A percentile compares a stretch with the other conserved stretches of the same genome.
Evolutionary conservation across 2,113 vertebrate species (phyloP).

Genomic region (Antidorcas marsupialis): DNA sequence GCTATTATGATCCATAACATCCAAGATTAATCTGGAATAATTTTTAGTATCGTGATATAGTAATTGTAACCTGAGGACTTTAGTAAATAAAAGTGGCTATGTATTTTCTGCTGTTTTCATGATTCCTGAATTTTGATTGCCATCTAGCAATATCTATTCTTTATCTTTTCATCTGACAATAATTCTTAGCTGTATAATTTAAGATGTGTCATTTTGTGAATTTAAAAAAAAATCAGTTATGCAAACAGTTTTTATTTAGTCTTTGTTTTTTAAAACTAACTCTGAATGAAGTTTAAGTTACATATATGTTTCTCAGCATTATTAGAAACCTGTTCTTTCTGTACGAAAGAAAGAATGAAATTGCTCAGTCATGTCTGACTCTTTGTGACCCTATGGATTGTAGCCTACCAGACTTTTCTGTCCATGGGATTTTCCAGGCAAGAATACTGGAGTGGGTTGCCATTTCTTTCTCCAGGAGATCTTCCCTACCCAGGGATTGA

Average conservation of each 20-base stretch:
- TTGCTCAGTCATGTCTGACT: accelerated
- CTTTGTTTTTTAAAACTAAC: not conserved
- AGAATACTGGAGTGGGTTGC: no score
- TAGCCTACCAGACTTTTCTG: no score
- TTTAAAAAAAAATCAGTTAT: not conserved
- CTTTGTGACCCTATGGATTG: no score
- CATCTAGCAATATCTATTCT: not conserved
- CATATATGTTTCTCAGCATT: not conserved
- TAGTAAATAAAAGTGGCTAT: not conserved
- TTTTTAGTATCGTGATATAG: not conserved
- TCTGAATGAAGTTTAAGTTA: not conserved
- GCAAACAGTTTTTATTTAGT: not conserved
- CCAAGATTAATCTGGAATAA: not conserved
- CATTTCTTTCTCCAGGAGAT: no score
- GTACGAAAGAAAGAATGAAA: not conserved
- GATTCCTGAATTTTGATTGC: not conserved
- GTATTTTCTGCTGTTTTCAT: not conserved
- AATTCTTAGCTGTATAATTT: not conserved
- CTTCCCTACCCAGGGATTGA: no score
- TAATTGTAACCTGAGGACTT: not conserved
- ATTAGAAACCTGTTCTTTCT: not conserved
- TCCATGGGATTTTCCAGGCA: no score
- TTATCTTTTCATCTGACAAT: not conserved
- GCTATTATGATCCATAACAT: not conserved
- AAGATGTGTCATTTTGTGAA: not conserved